Percentiles rank a stretch among this genome's conserved stretches.
Conservation (phyloP, 2,888 invertebrate genomes). For the Noctua comes region DNA sequence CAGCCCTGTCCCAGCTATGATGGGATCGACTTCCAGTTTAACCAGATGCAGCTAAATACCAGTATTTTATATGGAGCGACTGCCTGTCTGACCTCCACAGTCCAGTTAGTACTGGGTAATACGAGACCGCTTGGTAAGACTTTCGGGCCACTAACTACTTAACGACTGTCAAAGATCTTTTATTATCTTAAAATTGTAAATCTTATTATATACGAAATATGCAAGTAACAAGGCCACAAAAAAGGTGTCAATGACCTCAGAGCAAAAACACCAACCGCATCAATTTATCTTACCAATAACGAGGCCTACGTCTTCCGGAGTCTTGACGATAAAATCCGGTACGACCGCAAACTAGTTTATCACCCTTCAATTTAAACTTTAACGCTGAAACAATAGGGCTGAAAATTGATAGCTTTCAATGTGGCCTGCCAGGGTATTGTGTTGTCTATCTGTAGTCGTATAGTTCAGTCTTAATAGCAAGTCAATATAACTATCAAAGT, state of each 20-base stretch:
- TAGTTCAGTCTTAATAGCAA: too few relatives aligned
- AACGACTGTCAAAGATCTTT: too few relatives aligned
- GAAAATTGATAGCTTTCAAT: conserved; percentile 4
- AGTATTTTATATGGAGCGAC: too few relatives aligned
- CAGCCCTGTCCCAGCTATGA: too few relatives aligned
- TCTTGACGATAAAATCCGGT: not conserved
- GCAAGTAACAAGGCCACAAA: not conserved
- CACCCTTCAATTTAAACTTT: conserved; percentile 22
- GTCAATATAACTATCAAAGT: conserved; percentile 51
- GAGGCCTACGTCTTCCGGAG: not conserved
- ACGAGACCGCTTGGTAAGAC: too few relatives aligned
- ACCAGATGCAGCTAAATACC: too few relatives aligned
- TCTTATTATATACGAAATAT: not conserved
- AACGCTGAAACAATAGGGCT: not conserved
- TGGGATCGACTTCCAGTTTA: too few relatives aligned
- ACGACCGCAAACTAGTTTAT: not conserved
- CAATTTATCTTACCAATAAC: conserved; percentile 18
- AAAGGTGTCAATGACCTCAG: not conserved
- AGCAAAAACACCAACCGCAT: conserved; percentile 7
- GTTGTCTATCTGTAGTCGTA: not conserved
- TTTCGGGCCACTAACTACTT: too few relatives aligned
- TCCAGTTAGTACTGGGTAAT: too few relatives aligned
- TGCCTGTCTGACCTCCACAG: too few relatives aligned
- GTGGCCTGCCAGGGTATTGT: not conserved
- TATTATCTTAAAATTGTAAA: not conserved